Base-by-base conservation (phyloP, 1,140 invertebrate species). In the Adelges cooleyi region DNA sequence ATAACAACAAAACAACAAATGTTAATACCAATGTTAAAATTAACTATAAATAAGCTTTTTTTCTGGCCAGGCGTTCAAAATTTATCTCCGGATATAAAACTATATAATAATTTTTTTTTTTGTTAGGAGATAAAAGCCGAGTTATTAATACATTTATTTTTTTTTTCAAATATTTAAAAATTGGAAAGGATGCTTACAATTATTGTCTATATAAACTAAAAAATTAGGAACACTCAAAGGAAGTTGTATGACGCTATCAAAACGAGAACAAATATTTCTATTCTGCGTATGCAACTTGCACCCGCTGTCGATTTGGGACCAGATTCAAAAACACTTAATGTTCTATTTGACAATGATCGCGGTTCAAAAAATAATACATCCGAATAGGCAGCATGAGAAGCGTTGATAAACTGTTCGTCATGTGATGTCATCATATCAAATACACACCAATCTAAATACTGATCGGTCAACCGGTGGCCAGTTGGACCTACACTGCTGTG, bases 401-500 rank as follows among this genome's bases (percentile, higher is more conserved):
- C 75, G 20, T 74, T 68, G 1, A 79, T 77, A 48, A 80, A 78
- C 22, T 74, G 70, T 9, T 75, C 78, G 18, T 70, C 54, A 36
- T 79, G 77, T 0, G 80, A 80, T 1, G 77, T 78, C 74, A 81
- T 74, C 51, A 81, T 72, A 70, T 82, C 81, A 69, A 82, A 82
- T 49, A 82, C 77, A 72, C 81, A 82, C 59, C 80, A 80, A 70
- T 82, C 81, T 56, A 82, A 74, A 70, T 80, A 82, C 69, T 78
- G 76, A 68, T 79, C 80, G 15, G 78, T 78, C 22, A 82, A 75
- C 71, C 71, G 65, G 62, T 69, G 68, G 3, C 44, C 59, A 2
- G 71, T 67, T 10, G 65, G 68, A 27, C 59, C 67, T 49, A 65
- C 59, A 44, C 69, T 56, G n/a, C 66, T 54, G 8, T 59, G 65